These are phyloP conservation scores for Danio choprae DNA, from an alignment of 2,797 vertebrate genomes.

Conservation along the genomic window DNA sequence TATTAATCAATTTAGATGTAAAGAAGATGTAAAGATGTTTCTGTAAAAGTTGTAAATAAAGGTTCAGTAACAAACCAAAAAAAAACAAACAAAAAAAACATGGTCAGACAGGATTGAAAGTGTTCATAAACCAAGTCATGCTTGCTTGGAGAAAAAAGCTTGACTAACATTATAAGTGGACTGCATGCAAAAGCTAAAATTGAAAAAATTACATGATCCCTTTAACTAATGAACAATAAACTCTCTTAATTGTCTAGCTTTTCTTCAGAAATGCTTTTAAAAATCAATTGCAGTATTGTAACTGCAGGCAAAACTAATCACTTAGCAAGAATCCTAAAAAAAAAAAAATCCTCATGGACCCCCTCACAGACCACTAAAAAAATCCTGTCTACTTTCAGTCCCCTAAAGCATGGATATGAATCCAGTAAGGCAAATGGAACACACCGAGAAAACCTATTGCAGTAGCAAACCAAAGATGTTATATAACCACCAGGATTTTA, in stretches of 20 bases:
- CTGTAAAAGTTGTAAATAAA: not conserved
- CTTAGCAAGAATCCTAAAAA: not conserved
- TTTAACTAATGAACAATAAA: not conserved
- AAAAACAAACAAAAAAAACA: not conserved
- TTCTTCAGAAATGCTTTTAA: constrained; percentile 6
- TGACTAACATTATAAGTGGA: constrained; percentile 2
- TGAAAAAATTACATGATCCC: not conserved
- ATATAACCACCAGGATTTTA: constrained; percentile 16
- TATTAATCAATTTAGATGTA: not conserved
- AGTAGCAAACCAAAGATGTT: not conserved
- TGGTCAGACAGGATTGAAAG: not conserved
- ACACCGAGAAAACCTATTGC: not conserved
- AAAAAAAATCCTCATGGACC: not conserved
- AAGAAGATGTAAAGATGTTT: not conserved
- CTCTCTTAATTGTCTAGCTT: not conserved
- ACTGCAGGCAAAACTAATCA: not conserved
- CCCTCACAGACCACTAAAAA: constrained; percentile 17
- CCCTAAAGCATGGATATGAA: not conserved
- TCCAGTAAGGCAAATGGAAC: constrained; percentile 3
- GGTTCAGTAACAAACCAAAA: not conserved
- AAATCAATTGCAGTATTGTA: not conserved
- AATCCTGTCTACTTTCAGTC: constrained; percentile 8
- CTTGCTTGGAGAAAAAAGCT: not conserved
- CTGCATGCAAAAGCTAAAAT: not conserved
- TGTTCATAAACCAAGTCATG: not conserved